Evolutionary conservation across 2,113 vertebrate genomes (phyloP).

Genomic region (Gallinago undulata): DNA sequence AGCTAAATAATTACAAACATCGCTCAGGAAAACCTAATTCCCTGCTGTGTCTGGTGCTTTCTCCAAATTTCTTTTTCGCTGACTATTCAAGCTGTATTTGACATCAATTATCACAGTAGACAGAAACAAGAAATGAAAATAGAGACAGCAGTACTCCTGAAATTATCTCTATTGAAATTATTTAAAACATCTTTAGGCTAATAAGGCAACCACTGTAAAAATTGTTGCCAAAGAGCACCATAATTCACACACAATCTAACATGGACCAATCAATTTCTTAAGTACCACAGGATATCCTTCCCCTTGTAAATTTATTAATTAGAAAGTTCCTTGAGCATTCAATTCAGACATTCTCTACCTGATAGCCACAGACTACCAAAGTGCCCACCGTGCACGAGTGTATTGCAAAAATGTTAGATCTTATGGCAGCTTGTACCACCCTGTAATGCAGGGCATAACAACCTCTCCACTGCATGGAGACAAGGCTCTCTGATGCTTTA

Average conservation of each 20-base stretch:
- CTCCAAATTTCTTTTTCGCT: not conserved
- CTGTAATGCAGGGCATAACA: accelerated
- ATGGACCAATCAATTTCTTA: not conserved
- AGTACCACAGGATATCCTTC: not conserved
- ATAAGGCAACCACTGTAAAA: not conserved
- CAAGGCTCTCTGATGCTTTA: not conserved
- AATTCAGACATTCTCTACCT: too few species aligned
- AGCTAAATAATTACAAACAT: not conserved
- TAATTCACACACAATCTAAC: not conserved
- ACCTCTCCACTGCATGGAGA: not conserved
- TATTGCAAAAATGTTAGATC: not conserved
- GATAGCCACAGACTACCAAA: not conserved
- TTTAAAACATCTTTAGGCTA: not conserved
- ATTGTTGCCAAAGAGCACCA: not conserved
- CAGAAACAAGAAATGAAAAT: not conserved
- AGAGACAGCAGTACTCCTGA: not conserved
- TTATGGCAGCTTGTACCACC: accelerated
- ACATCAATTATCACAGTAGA: not conserved
- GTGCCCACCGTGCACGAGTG: accelerated
- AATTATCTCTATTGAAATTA: not conserved
- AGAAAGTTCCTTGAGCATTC: not conserved
- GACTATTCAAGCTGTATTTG: not conserved
- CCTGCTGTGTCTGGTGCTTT: not conserved
- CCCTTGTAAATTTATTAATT: not conserved
- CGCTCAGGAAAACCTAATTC: not conserved